Evolutionary conservation across 2,113 vertebrate genomes (phyloP).

Genomic region (Myanophis thanlyinensis): DNA sequence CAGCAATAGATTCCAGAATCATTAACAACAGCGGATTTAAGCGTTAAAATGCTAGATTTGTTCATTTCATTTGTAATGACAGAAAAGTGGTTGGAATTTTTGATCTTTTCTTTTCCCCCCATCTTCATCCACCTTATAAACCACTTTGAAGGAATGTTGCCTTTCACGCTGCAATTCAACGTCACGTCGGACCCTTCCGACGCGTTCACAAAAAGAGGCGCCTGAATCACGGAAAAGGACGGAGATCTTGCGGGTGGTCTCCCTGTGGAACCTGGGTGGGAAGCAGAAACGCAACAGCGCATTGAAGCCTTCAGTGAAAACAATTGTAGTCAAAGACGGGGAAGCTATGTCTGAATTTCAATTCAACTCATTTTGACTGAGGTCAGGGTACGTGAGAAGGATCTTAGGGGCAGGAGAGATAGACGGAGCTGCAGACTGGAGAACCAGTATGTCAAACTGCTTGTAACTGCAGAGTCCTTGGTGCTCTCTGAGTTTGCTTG

Average conservation of each 20-base stretch:
- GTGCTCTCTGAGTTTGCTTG: too few relatives aligned
- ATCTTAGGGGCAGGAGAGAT: background rate
- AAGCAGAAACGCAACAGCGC: background rate
- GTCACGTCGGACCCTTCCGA: background rate
- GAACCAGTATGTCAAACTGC: background rate
- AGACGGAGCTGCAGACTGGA: background rate
- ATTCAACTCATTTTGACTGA: background rate
- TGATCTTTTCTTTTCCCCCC: background rate
- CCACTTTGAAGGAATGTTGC: background rate
- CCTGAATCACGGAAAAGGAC: background rate
- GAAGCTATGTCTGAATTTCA: background rate
- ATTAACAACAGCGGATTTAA: background rate
- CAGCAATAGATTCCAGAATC: background rate
- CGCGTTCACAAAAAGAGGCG: background rate
- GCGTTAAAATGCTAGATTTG: background rate
- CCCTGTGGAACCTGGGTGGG: background rate
- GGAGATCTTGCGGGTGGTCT: rapidly evolving
- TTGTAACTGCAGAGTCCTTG: too few relatives aligned
- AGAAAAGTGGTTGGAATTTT: background rate
- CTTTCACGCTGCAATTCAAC: background rate
- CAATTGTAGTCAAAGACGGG: background rate
- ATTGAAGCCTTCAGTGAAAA: background rate
- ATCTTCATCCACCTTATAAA: background rate
- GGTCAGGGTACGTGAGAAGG: background rate
- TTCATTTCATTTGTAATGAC: background rate